Base-by-base conservation (phyloP, 2,888 invertebrate genomes). In the Muscina levida region DNA sequence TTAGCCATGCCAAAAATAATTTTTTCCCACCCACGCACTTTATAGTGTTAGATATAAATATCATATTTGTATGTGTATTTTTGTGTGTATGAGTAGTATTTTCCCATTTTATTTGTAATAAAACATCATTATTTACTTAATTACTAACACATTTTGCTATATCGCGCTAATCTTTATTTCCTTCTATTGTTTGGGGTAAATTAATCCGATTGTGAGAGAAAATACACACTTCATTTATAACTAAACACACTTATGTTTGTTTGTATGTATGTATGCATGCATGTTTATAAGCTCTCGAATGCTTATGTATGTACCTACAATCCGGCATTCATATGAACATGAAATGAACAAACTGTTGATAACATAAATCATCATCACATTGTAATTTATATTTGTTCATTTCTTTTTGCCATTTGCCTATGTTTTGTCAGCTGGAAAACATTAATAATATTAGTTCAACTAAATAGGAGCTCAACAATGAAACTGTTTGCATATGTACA, bases 71-170 rank as follows among this genome's bases (percentile, higher is more conserved):
- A 31, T 8, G 4, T 31, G 8, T 31, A 31, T 8, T 5, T 31
- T 3, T 31, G 31, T 31, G 31, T 31, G 53, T 53, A 13, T 13
- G 4, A 53, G 8, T 51, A n/a, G n/a, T n/a, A n/a, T n/a, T n/a
- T n/a, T 51, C 10, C 2, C 53, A 53, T 24, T 13, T 22, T 22
- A 53, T 53, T 22, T 53, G 22, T 26, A 10, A 59, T 3, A 51
- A 22, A 13, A 56, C 46, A 74, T 74, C 66, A 59, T 46, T 74
- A 24, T 37, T 46, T 74, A 24, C 37, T 57, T 44, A 67, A 74
- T 74, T 74, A 57, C 46, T 24, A 48, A 48, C 19, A 67, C 48
- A 48, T 57, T 74, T 67, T 44, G 22, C 56, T 19, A 31, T 31
- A 31, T 37, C 73, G 53, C 56, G 53, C 56, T 56, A 31, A 66